Percentiles rank a stretch among this genome's conserved stretches.
These are phyloP conservation scores for Pedetes capensis DNA, from an alignment of 2,113 vertebrate species.

Conservation along the genomic window DNA sequence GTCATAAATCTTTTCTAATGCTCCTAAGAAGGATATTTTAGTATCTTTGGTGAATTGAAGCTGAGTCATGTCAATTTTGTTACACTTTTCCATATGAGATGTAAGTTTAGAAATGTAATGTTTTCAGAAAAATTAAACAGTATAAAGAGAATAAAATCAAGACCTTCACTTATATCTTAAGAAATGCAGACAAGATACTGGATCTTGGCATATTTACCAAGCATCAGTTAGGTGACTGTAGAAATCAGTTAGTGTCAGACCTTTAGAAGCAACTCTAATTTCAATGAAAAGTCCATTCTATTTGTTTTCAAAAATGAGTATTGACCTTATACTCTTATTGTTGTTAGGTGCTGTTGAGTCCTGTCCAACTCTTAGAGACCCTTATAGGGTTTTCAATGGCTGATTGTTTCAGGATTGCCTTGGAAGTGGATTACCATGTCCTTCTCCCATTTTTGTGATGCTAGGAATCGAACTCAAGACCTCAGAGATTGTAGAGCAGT, in stretches of 20 bases:
- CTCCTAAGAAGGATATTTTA: constrained; percentile 3
- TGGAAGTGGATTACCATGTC: too few species aligned
- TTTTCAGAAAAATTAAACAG: constrained; percentile 40
- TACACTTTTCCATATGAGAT: constrained; percentile 21
- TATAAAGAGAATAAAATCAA: constrained; percentile 23
- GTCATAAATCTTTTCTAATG: background rate
- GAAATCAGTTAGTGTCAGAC: constrained; percentile 10
- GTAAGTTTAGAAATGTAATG: background rate
- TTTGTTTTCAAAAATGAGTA: constrained; percentile 43
- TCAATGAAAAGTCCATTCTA: background rate
- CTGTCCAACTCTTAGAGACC: too few species aligned
- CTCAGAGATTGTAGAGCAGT: too few species aligned
- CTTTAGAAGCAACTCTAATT: constrained; percentile 40
- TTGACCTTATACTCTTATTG: constrained; percentile 57
- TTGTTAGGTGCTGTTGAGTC: too few species aligned
- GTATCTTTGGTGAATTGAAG: background rate
- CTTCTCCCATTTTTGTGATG: too few species aligned
- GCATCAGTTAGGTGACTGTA: background rate
- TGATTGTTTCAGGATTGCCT: too few species aligned
- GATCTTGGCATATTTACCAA: background rate
- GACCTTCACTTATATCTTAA: background rate
- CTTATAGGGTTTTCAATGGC: too few species aligned
- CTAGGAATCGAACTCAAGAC: too few species aligned
- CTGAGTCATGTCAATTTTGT: constrained; percentile 29
- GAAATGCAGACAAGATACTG: background rate